A percentile compares a stretch with the other conserved stretches of the same genome.
These are phyloP conservation scores for Galerucella pusilla DNA, from an alignment of 2,888 invertebrate species.

Conservation along the genomic window DNA sequence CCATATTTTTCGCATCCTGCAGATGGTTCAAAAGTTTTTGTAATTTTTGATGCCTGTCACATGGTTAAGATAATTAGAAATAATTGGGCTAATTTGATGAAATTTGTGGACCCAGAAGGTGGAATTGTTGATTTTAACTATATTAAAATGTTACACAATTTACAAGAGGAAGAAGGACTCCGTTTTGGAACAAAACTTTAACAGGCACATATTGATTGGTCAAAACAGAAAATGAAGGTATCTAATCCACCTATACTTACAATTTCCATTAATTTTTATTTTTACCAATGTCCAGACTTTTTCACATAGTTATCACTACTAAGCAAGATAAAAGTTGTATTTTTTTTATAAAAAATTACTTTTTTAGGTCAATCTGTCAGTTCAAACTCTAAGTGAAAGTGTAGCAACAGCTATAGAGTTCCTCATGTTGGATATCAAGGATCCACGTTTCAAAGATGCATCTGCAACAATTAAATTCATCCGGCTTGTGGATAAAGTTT, in stretches of 20 bases:
- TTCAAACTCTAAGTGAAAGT: background rate
- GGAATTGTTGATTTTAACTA: background rate
- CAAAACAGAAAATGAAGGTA: slow-evolving; percentile 24
- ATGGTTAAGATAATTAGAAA: slow-evolving; percentile 16
- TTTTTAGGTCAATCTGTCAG: slow-evolving; percentile 21
- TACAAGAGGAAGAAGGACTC: slow-evolving; percentile 18
- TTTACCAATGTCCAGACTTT: too few relatives aligned
- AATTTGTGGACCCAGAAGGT: slow-evolving; percentile 9
- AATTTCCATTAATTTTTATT: too few relatives aligned
- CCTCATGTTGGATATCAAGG: slow-evolving; percentile 21
- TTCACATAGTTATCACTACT: background rate
- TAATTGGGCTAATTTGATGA: slow-evolving; percentile 11
- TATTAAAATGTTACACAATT: background rate
- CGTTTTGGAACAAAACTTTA: slow-evolving; percentile 17
- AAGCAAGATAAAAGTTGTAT: too few relatives aligned
- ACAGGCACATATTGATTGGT: slow-evolving; percentile 14
- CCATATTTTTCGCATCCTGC: slow-evolving; percentile 18
- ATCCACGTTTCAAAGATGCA: slow-evolving; percentile 3
- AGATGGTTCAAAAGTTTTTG: slow-evolving; percentile 18
- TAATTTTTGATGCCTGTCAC: slow-evolving; percentile 6
- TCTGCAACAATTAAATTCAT: background rate
- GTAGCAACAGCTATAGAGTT: slow-evolving; percentile 4
- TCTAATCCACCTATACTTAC: background rate
- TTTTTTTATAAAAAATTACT: too few relatives aligned
- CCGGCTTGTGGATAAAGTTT: background rate